phyloP scores from a whole-genome alignment of 2,797 vertebrate species.

The Pseudomugil tenellus region DNA sequence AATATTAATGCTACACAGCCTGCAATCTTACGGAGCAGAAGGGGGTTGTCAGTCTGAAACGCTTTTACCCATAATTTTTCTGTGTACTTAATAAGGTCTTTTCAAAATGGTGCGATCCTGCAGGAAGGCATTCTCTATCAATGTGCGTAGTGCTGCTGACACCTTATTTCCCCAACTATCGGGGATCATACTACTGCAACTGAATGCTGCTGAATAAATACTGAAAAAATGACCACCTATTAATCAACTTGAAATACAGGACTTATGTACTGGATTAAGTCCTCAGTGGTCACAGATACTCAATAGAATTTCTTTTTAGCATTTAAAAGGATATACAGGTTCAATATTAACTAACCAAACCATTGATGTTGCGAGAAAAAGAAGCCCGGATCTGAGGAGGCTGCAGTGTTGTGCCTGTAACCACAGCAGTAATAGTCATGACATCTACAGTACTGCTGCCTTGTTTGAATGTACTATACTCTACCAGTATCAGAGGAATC shows the following conservation, averaged over 20 bases:
- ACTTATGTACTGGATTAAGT: conserved; percentile 7
- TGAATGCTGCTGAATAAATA: conserved; percentile 23
- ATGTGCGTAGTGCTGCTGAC: conserved; percentile 46
- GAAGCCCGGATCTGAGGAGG: conserved; percentile 42
- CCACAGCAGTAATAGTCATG: conserved; percentile 40
- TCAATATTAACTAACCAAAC: conserved; percentile 36
- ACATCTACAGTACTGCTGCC: conserved; percentile 26
- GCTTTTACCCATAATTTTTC: conserved; percentile 49
- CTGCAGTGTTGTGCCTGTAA: conserved; percentile 45
- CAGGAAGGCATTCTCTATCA: conserved; percentile 44
- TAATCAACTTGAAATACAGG: conserved; percentile 26
- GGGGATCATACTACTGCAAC: too few relatives aligned
- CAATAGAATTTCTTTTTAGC: background rate
- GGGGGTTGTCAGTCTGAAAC: conserved; percentile 62
- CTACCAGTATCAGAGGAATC: conserved; percentile 38
- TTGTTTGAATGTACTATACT: conserved; percentile 54
- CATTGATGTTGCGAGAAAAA: conserved; percentile 14
- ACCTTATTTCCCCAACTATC: conserved; percentile 43
- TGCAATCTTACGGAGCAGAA: conserved; percentile 55
- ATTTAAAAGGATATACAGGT: conserved; percentile 14
- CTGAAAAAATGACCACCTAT: conserved; percentile 6
- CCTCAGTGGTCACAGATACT: conserved; percentile 3
- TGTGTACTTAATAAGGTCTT: conserved; percentile 57
- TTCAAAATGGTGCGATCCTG: conserved; percentile 44
- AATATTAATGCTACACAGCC: conserved; percentile 79